Evolutionary conservation across 2,113 vertebrate genomes (phyloP), one percentile per base, ranked within the genome.

Genomic region (Lepidothrix coronata): DNA sequence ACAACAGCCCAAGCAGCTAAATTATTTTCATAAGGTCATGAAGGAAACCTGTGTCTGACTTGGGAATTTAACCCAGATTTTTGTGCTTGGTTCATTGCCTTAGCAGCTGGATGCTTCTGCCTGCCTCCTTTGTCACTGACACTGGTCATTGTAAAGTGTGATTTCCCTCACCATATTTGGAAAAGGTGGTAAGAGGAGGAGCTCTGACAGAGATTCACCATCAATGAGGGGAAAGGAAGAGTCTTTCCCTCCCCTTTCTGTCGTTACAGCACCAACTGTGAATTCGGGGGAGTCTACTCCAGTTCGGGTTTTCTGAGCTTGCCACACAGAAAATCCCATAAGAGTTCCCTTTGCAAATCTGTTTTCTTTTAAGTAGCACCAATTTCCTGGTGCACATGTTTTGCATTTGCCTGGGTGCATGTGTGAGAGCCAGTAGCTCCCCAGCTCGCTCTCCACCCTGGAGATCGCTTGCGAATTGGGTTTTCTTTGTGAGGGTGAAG

Each of bases 401-500:
- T 73, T 15, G 1, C 51, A 39, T 91, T 93, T 90, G 52, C 62
- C 37, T 43, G 87, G 67, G 48, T 63, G 37, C 28, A 2, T 33
- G 52, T 62, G 62, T 75, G 82, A 67, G 49, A 91, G 70, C 48
- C 86, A 67, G 78, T 59, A 83, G 79, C 72, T 95, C 71, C 76
- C 68, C 82, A 73, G 58, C 54, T 83, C 43, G 16, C 27, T 62
- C 54, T 75, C n/a, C 8, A 7, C 27, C 51, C n/a, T 16, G 52
- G 82, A 78, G 24, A 70, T 85, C 57, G 62, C 68, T 86, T 46
- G 85, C 86, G 89, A 95, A 90, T 17, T 81, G 65, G 35, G 33
- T 57, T 95, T 94, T 93, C 87, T 91, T 95, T 91, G 74, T 96
- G 81, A 79, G 66, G 58, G 74, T 86, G 49, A 91, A 93, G 52